Conservation (phyloP, 2,797 vertebrate genomes). For the Etheostoma perlongum region DNA sequence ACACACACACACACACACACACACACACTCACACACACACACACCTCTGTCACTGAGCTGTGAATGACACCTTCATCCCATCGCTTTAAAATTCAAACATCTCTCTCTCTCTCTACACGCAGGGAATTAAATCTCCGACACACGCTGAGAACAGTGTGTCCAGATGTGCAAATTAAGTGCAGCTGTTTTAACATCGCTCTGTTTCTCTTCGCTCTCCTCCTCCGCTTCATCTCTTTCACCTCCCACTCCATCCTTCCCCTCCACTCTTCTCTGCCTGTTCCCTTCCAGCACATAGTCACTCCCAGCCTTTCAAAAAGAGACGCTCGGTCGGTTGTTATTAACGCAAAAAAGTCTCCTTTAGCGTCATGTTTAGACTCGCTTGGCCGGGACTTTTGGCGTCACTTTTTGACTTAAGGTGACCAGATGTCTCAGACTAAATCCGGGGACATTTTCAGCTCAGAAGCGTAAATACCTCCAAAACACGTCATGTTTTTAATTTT, state of each 20-base stretch:
- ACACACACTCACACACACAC: conserved; percentile 26
- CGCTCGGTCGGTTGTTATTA: too few species aligned
- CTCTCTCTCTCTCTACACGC: conserved; percentile 28
- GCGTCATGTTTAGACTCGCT: too few species aligned
- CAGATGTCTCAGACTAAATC: too few species aligned
- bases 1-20: conserved; percentile 5
- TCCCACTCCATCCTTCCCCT: conserved; percentile 5
- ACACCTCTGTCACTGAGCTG: conserved; percentile 69
- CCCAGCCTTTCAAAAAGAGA: too few species aligned
- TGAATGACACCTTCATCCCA: conserved; percentile 78
- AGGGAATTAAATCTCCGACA: conserved; percentile 20
- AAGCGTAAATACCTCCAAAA: too few species aligned
- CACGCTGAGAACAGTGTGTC: conserved; percentile 1
- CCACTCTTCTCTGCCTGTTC: not conserved
- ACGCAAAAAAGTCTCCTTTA: too few species aligned
- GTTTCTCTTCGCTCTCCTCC: conserved; percentile 53
- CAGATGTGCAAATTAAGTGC: conserved; percentile 70
- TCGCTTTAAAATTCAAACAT: conserved; percentile 72
- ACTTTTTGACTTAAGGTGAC: too few species aligned
- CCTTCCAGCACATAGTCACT: not conserved
- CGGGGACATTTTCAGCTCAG: too few species aligned
- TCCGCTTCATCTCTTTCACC: conserved; percentile 57
- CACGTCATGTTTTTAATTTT: too few species aligned
- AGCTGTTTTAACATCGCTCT: conserved; percentile 75
- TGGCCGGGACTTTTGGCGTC: too few species aligned